Conservation (phyloP, 1,140 invertebrate species). For the Goniozus legneri region DNA sequence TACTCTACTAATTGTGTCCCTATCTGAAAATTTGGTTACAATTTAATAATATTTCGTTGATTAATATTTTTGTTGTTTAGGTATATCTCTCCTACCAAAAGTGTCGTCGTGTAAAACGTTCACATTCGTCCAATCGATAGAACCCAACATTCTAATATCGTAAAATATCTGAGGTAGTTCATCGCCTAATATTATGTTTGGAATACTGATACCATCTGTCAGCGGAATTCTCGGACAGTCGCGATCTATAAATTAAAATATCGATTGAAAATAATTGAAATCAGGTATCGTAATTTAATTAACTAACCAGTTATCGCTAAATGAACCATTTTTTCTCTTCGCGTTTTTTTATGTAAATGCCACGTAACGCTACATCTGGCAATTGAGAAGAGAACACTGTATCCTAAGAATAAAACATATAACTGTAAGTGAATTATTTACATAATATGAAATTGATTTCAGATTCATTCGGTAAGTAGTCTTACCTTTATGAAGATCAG, state of each 20-base stretch:
- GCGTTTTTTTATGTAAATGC: slow-evolving; percentile 59
- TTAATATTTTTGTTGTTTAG: neutral
- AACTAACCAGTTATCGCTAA: slow-evolving; percentile 62
- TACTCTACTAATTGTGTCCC: slow-evolving; percentile 61
- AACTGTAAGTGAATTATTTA: slow-evolving; percentile 3
- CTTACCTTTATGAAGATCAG: slow-evolving; percentile 65
- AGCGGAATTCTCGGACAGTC: slow-evolving; percentile 70
- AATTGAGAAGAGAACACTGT: slow-evolving; percentile 66
- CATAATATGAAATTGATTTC: slow-evolving; percentile 9
- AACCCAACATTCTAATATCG: slow-evolving; percentile 62
- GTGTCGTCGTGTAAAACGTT: slow-evolving; percentile 68
- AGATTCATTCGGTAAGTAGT: slow-evolving; percentile 5
- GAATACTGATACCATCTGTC: slow-evolving; percentile 66
- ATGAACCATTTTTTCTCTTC: slow-evolving; percentile 63
- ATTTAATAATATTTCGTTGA: neutral
- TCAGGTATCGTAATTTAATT: neutral
- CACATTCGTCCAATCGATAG: slow-evolving; percentile 67
- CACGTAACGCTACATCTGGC: slow-evolving; percentile 68
- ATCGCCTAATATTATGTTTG: slow-evolving; percentile 60
- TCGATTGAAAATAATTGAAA: neutral
- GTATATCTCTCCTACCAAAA: no score
- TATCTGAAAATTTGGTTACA: slow-evolving; percentile 51
- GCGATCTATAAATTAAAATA: slow-evolving; percentile 43
- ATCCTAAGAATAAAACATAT: slow-evolving; percentile 53
- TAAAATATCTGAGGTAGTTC: slow-evolving; percentile 73